phyloP scores from a whole-genome alignment of 2,888 invertebrate genomes.

The Arctia plantaginis region DNA sequence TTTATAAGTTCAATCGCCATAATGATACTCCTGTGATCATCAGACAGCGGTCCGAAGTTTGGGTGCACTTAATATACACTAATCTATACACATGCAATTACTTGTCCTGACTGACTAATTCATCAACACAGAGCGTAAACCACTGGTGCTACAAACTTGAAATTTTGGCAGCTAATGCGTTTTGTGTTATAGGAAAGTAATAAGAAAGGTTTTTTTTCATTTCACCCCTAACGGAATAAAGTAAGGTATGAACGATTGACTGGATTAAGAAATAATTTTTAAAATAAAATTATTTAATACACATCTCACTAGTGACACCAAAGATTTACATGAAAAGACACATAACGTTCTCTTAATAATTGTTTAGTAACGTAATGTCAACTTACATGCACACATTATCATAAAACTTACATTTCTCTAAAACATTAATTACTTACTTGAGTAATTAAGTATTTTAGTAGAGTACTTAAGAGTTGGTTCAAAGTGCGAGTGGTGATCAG shows the following conservation, averaged over 20 bases:
- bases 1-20: neutral
- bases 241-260: neutral
- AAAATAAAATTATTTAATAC: too few species aligned
- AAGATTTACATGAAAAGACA: neutral
- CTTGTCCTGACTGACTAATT: too few species aligned
- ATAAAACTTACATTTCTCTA: conserved; percentile 23
- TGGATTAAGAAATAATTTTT: neutral
- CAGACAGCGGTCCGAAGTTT: neutral
- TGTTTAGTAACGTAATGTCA: neutral
- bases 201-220: too few species aligned
- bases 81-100: neutral
- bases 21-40: neutral
- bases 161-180: too few species aligned
- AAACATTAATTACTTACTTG: conserved; percentile 7
- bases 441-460: neutral
- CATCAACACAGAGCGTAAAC: too few species aligned
- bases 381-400: conserved; percentile 17
- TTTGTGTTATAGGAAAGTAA: too few species aligned
- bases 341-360: too few species aligned
- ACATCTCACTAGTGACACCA: neutral
- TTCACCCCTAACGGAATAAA: too few species aligned
- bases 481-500: neutral
- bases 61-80: neutral
- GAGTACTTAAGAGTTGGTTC: neutral
- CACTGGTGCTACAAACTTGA: too few species aligned